Conservation (phyloP, 2,797 vertebrate genomes). For the Spatula clypeata region DNA sequence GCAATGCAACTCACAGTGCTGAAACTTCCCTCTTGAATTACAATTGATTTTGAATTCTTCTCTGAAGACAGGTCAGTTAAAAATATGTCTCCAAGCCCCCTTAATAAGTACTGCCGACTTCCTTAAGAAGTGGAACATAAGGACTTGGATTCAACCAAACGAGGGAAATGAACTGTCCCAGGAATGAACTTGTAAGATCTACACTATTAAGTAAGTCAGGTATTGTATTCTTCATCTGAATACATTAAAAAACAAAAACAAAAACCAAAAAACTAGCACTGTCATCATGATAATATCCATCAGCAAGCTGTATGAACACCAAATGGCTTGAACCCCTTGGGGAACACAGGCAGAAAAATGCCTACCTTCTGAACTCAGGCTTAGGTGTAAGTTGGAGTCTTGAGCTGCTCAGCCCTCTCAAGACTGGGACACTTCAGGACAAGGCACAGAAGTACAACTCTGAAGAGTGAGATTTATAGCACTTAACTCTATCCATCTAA, state of each 20-base stretch:
- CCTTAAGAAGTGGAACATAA: conserved; percentile 11
- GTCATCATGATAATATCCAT: conserved; percentile 28
- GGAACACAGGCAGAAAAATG: conserved; percentile 75
- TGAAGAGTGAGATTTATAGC: conserved; percentile 81
- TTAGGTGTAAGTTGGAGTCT: conserved; percentile 77
- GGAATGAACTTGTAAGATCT: neutral
- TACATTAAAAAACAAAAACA: neutral
- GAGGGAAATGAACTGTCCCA: conserved; percentile 19
- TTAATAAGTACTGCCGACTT: neutral
- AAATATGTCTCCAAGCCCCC: conserved; percentile 43
- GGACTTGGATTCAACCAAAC: conserved; percentile 14
- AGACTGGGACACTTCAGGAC: conserved; percentile 81
- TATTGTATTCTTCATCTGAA: neutral
- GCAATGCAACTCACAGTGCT: neutral
- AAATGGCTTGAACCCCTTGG: conserved; percentile 69
- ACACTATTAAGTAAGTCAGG: neutral
- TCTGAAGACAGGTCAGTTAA: conserved; percentile 35
- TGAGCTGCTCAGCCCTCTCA: conserved; percentile 80
- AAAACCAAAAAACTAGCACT: neutral
- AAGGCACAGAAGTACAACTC: conserved; percentile 80
- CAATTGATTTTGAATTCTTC: neutral
- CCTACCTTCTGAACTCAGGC: conserved; percentile 78
- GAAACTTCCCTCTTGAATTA: neutral
- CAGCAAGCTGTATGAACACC: conserved; percentile 57
- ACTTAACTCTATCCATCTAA: conserved; percentile 78